A percentile compares a stretch with the other conserved stretches of the same genome.
These are phyloP conservation scores for Brachycybe producta DNA, from an alignment of 2,888 invertebrate species.

Conservation along the genomic window DNA sequence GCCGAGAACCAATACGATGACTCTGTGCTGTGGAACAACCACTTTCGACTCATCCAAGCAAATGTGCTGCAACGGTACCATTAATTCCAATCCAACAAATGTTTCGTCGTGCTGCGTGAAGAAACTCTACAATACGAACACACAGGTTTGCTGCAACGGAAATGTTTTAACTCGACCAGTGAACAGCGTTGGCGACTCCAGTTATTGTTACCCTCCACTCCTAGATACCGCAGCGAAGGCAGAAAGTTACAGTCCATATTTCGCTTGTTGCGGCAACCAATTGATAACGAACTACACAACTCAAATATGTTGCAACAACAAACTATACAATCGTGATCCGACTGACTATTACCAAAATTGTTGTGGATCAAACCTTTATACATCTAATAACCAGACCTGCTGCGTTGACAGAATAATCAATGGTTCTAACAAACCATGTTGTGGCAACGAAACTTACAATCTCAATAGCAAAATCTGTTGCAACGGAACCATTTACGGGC, in stretches of 20 bases:
- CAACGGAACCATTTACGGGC: background rate
- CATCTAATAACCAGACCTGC: slow-evolving; percentile 1
- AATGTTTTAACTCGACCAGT: no score
- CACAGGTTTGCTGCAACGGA: no score
- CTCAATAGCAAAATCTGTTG: background rate
- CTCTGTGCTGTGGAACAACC: background rate
- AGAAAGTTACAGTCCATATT: no score
- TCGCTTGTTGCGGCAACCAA: no score
- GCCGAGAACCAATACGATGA: background rate
- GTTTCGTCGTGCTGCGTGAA: background rate
- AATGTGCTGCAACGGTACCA: background rate
- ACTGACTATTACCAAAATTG: background rate
- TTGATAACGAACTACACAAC: background rate
- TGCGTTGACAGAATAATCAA: background rate
- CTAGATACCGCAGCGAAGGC: no score
- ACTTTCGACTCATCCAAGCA: background rate
- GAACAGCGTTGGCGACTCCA: no score
- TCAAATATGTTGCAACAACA: background rate
- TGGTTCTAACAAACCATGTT: background rate
- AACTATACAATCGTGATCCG: background rate
- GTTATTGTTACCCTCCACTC: no score
- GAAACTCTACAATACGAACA: background rate
- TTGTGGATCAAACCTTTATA: background rate
- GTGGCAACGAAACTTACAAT: background rate
- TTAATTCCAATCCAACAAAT: background rate